Evolutionary conservation across 1,140 invertebrate genomes (phyloP), one percentile per base, ranked within the genome.

Genomic region (Leptopilina boulardi): DNA sequence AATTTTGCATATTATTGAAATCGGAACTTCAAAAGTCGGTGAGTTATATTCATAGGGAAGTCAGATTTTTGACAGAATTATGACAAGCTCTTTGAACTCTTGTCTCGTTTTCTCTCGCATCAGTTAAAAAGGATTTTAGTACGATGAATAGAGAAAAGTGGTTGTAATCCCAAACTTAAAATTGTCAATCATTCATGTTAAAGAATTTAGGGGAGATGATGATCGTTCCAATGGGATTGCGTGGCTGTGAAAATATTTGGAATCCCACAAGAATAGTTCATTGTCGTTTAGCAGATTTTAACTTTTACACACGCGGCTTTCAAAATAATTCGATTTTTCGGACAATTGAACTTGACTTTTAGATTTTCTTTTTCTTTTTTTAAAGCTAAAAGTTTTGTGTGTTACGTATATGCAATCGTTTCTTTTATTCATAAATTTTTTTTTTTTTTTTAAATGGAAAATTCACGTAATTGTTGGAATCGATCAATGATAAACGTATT

Each of bases 171-270:
- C 42, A 18, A 23, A 77, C 77, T 81, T 73, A 83, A 79, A 80
- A 81, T 78, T 79, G 77, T 79, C 79, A 72, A 76, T 78, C 79
- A 81, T 71, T 56, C 77, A 78, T 74, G 71, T 41, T 42, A 75
- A 73, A 59, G 73, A 75, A 77, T 78, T 77, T 72, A 41, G 74
- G 74, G 71, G 34, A 38, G 30, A 34, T n/a, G n/a, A n/a, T n/a
- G 66, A 42, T 73, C 78, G 23, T 74, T 34, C 70, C 84, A 84
- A 86, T 82, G 70, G 82, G 23, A 80, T 82, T 82, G 80, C 82
- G 80, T 87, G 80, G 73, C 82, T 83, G 82, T 84, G 83, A 85
- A 87, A 87, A 87, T 87, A 86, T 86, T 86, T 87, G 79, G 80
- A 74, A 82, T 77, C 80, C 77, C 71, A 70, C 73, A 78, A 54